phyloP scores from a whole-genome alignment of 2,888 invertebrate genomes.

The Mythimna albipuncta region DNA sequence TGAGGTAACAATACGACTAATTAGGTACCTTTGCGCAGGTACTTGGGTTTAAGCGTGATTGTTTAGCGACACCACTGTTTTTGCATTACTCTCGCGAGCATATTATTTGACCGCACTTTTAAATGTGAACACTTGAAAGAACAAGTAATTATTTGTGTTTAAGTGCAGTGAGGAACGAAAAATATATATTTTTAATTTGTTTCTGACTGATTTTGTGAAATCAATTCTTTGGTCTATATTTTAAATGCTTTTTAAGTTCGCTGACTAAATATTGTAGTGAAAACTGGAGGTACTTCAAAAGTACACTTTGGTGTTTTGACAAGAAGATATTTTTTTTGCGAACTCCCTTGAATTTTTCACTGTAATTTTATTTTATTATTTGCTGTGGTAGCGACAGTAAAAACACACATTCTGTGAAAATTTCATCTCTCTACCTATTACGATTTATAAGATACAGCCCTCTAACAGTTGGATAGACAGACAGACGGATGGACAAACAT shows the following conservation, averaged over 20 bases:
- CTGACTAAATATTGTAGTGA: neutral
- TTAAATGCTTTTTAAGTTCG: neutral
- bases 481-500: too few species aligned
- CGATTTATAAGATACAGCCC: too few species aligned
- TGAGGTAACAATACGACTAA: conserved; percentile 57
- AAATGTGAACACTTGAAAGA: conserved; percentile 18
- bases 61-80: conserved; percentile 41
- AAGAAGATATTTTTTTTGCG: too few species aligned
- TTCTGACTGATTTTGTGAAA: neutral
- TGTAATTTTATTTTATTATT: too few species aligned
- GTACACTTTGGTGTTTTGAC: too few species aligned
- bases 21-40: conserved; percentile 65
- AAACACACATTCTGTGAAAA: too few species aligned
- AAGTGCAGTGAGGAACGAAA: neutral
- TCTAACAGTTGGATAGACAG: too few species aligned
- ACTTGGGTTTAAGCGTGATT: conserved; percentile 60
- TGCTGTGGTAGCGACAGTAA: too few species aligned
- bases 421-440: too few species aligned
- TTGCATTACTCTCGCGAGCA: conserved; percentile 32
- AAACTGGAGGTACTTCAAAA: neutral
- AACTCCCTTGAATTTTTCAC: too few species aligned
- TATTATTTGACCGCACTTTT: conserved; percentile 31
- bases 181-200: neutral
- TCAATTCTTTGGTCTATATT: neutral
- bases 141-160: conserved; percentile 16